These are phyloP conservation scores for Osmerus mordax DNA, from an alignment of 2,113 vertebrate species.

Conservation along the genomic window DNA sequence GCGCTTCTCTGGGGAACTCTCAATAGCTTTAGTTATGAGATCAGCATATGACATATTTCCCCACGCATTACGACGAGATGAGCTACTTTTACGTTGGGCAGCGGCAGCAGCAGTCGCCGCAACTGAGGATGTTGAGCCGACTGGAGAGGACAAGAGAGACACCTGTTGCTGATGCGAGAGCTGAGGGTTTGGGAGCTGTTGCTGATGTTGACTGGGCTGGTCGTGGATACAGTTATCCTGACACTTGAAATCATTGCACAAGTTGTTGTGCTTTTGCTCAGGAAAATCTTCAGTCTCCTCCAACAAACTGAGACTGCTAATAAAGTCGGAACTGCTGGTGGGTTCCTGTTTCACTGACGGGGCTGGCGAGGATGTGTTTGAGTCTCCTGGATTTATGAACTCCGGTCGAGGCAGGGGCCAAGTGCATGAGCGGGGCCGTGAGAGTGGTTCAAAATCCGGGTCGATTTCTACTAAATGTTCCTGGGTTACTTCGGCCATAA, in stretches of 20 bases:
- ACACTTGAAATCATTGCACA: constrained; percentile 75
- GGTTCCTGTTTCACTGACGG: constrained; percentile 83
- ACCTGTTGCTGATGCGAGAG: constrained; percentile 71
- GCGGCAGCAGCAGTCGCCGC: constrained; percentile 72
- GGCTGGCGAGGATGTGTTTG: constrained; percentile 87
- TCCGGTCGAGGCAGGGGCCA: constrained; percentile 87
- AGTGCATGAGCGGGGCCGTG: constrained; percentile 83
- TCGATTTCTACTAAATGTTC: constrained; percentile 81
- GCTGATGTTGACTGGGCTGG: constrained; percentile 63
- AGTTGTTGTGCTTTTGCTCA: constrained; percentile 66
- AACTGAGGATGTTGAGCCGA: constrained; percentile 65
- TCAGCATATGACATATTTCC: constrained; percentile 98
- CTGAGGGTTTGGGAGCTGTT: constrained; percentile 63
- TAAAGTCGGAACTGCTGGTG: constrained; percentile 75
- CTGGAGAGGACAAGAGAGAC: constrained; percentile 72
- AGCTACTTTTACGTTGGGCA: constrained; percentile 93
- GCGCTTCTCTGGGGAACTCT: constrained; percentile 92
- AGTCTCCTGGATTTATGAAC: constrained; percentile 83
- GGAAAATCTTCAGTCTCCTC: constrained; percentile 86
- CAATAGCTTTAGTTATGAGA: constrained; percentile 97
- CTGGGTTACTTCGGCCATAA: constrained; percentile 80
- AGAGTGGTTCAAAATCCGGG: constrained; percentile 85
- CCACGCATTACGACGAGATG: constrained; percentile 93
- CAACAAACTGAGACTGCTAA: constrained; percentile 83
- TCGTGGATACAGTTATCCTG: constrained; percentile 73